Base-by-base conservation (phyloP, 2,113 vertebrate species). In the Pygoscelis adeliae region DNA sequence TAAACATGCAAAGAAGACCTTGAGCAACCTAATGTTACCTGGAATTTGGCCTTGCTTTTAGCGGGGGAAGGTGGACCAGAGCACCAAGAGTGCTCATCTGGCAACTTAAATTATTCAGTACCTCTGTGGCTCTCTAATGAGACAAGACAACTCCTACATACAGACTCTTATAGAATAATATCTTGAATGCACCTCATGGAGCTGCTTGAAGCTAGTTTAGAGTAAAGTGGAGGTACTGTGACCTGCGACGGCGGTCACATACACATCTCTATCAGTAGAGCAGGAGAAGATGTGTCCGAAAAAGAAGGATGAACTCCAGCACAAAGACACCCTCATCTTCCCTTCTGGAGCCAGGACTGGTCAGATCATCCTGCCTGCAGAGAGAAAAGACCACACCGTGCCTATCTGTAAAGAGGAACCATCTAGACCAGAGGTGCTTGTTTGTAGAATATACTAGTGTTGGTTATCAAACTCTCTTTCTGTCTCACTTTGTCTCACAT, bases 211-310 rank as follows among this genome's bases (percentile, higher is more conserved):
- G 36, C 5, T 3, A 1, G 26, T 38, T 59, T 59, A 32, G 22
- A 50, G 5, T 18, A 40, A 82, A 70, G 46, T 21, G 20, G 36
- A 76, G 26, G 7, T 52, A n/a, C 47, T 38, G 14, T 21, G 15
- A 70, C 11, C 36, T 5, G 1, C 0, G 0, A n/a, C 1, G 0
- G 11, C 1, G 6, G 42, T 84, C 18, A 38, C 22, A 30, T 6
- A 27, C 21, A 44, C 9, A 40, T 40, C 10, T 5, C 6, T 56
- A 0, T 18, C 78, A 49, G 26, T 1, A 46, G 19, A 74, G 26
- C 0, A 3, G 34, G 23, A 71, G 32, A 32, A 90, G 10, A 47
- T 22, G 14, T 61, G 6, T 6, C 26, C 26, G 22, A 38, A 90
- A n/a, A 72, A 30, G 6, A 73, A 63, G 6, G 27, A 69, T 49